Percentiles rank a stretch among this genome's conserved stretches.
phyloP scores from a whole-genome alignment of 2,797 vertebrate genomes.

The Darevskia nairensis region DNA sequence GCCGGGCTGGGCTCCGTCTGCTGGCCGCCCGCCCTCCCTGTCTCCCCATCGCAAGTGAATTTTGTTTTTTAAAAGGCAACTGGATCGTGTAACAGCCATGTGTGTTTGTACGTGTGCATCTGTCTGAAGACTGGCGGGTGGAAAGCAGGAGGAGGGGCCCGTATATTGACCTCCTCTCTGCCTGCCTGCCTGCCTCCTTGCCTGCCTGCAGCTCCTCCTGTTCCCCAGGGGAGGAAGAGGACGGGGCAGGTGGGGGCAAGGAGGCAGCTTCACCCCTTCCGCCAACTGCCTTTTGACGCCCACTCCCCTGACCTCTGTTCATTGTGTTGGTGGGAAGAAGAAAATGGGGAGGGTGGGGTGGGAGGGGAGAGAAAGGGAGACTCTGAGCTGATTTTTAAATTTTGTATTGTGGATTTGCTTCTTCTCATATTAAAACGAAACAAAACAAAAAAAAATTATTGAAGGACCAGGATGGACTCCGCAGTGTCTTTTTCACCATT shows the following conservation, averaged over 20 bases:
- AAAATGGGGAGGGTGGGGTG: slow-evolving; percentile 13
- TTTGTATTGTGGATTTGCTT: slow-evolving; percentile 85
- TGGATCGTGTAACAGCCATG: slow-evolving; percentile 63
- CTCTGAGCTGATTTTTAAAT: slow-evolving; percentile 79
- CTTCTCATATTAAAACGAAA: slow-evolving; percentile 81
- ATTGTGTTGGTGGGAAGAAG: not conserved
- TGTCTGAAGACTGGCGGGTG: slow-evolving; percentile 1
- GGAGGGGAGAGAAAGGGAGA: slow-evolving; percentile 23
- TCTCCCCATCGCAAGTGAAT: slow-evolving; percentile 48
- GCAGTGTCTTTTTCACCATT: no score
- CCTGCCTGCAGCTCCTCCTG: not conserved
- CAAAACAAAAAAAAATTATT: not conserved
- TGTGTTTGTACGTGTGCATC: slow-evolving; percentile 45
- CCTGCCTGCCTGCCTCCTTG: not conserved
- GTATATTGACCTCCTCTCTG: not conserved
- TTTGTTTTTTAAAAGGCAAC: slow-evolving; percentile 53
- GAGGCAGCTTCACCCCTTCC: no score
- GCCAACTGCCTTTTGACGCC: not conserved
- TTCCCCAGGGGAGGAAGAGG: not conserved
- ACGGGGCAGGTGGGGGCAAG: not conserved
- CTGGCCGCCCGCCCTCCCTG: slow-evolving; percentile 22
- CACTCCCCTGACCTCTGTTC: not conserved
- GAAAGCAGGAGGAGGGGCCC: not conserved
- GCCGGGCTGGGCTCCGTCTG: not conserved
- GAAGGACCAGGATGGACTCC: not conserved